A percentile compares a stretch with the other conserved stretches of the same genome.
Conservation (phyloP, 1,140 invertebrate species). For the Platyura marginata region DNA sequence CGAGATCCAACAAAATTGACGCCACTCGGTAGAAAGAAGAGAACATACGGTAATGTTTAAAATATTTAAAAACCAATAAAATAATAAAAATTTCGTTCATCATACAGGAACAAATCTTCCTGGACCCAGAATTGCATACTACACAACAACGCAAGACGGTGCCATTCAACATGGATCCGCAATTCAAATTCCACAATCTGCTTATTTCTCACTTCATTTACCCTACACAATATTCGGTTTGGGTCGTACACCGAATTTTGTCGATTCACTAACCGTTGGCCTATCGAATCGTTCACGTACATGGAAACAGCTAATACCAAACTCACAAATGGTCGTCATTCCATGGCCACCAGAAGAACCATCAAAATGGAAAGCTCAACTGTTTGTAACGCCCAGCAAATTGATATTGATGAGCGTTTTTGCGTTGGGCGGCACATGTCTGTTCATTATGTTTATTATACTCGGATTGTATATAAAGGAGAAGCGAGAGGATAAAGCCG, state of each 20-base stretch:
- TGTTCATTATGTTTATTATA: slow-evolving; percentile 71
- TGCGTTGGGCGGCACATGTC: slow-evolving; percentile 72
- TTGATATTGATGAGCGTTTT: slow-evolving; percentile 81
- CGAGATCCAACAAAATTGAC: slow-evolving; percentile 46
- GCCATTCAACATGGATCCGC: slow-evolving; percentile 49
- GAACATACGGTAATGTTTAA: slow-evolving; percentile 52
- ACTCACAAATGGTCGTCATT: slow-evolving; percentile 92
- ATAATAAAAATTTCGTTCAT: background rate
- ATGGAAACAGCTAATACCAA: slow-evolving; percentile 91
- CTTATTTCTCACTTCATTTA: slow-evolving; percentile 77
- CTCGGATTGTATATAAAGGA: slow-evolving; percentile 85
- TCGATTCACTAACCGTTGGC: slow-evolving; percentile 75
- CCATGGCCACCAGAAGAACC: slow-evolving; percentile 66
- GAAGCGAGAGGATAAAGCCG: slow-evolving; percentile 74
- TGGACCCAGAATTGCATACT: slow-evolving; percentile 73
- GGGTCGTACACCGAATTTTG: slow-evolving; percentile 92
- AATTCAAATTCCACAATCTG: slow-evolving; percentile 81
- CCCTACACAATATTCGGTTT: slow-evolving; percentile 92
- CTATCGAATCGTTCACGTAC: slow-evolving; percentile 46
- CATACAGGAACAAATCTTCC: slow-evolving; percentile 65
- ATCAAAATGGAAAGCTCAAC: slow-evolving; percentile 70
- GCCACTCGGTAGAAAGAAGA: slow-evolving; percentile 48
- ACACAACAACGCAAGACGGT: slow-evolving; percentile 69
- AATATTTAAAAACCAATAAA: background rate
- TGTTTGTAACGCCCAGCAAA: slow-evolving; percentile 93